Percentiles rank a stretch among this genome's conserved stretches.
Evolutionary conservation across 2,113 vertebrate genomes (phyloP).

Genomic region (Phoxinus phoxinus): DNA sequence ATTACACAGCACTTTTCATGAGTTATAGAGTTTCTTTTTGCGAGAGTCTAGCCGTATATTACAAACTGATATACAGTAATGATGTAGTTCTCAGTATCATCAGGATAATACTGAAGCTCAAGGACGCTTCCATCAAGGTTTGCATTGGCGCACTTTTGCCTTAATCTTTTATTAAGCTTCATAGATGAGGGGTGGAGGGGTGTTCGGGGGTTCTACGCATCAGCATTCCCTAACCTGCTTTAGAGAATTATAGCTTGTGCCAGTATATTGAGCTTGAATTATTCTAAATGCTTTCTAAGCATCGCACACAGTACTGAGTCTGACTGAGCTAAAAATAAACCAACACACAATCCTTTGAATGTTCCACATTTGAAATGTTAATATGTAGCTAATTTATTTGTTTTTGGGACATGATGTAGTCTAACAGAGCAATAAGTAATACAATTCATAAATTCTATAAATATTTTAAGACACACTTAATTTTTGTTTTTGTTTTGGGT

Average conservation of each 20-base stretch:
- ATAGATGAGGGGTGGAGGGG: not conserved
- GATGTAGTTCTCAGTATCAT: not conserved
- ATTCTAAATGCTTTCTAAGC: slow-evolving; percentile 28
- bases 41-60: not conserved
- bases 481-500: not conserved
- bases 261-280: slow-evolving; percentile 25
- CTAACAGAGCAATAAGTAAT: not conserved
- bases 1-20: not conserved
- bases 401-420: not conserved
- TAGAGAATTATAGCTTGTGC: slow-evolving; percentile 23
- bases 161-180: slow-evolving; percentile 37
- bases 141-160: not conserved
- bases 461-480: not conserved
- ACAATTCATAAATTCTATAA: not conserved
- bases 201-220: not conserved
- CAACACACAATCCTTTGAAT: slow-evolving; percentile 5
- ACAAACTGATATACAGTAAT: not conserved
- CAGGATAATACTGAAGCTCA: not conserved
- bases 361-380: slow-evolving; percentile 19
- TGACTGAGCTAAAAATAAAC: slow-evolving; percentile 30
- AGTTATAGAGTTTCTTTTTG: not conserved
- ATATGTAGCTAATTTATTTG: not conserved
- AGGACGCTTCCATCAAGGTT: not conserved
- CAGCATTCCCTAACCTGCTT: slow-evolving; percentile 32
- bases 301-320: slow-evolving; percentile 11